Evolutionary conservation across 1,140 invertebrate species (phyloP), one percentile per base, ranked within the genome.

Genomic region (Sitobion miscanthi): DNA sequence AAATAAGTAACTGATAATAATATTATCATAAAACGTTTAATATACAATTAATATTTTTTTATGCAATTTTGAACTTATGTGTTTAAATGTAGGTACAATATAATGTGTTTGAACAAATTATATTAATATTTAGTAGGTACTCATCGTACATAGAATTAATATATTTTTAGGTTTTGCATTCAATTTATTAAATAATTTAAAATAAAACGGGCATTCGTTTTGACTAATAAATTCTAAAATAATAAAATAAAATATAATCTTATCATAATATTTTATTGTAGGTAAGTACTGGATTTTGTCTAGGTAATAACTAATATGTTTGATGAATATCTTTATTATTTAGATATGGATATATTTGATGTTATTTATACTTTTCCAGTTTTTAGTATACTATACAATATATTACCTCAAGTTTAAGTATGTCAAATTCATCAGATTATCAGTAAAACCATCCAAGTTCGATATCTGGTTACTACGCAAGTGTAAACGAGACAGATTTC

Each of bases 391-490:
- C n/a, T n/a, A 1, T 35, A 49, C 6, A 49, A 52, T 35, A 52
- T 35, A 17, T 90, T 90, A 90, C 89, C 89, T 90, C 14, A 90
- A 69, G 42, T 90, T 90, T 42, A 90, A 90, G 38, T 90, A 90
- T 0, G 57, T 20, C 25, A 90, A 90, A 45, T 45, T 17, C 1
- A n/a, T 62, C 11, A 90, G 25, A 45, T 62, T 90, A 20, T 47
- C 38, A 42, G 89, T 69, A 35, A 90, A 45, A 25, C 89, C 89
- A 45, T 90, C 89, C 14, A 90, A 90, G 54, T 45, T 57, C 1
- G 89, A 45, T 38, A 90, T 42, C 9, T 20, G 54, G 17, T 90
- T 90, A 23, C 54, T 38, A 11, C 89, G 38, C 38, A 90, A 62
- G 89, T 90, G 38, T 69, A 90, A 90, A 21, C 23, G 38, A 7